Percentiles rank a stretch among this genome's conserved stretches.
These are phyloP conservation scores for Pediacus dermestoides DNA, from an alignment of 2,888 invertebrate species.

Conservation along the genomic window DNA sequence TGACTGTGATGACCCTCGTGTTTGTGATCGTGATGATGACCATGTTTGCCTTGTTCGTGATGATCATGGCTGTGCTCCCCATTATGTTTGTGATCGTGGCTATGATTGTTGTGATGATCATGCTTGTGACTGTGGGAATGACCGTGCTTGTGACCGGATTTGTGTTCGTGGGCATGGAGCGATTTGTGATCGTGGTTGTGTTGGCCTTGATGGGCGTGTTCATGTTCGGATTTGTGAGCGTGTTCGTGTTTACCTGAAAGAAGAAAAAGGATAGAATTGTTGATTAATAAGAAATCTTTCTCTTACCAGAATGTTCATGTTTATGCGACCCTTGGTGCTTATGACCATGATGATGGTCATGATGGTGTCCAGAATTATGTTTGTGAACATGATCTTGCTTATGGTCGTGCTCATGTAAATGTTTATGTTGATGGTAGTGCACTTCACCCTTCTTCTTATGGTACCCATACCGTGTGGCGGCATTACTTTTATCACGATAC, in stretches of 20 bases:
- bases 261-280: no score
- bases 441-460: conserved; percentile 24
- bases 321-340: conserved; percentile 23
- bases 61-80: conserved; percentile 21
- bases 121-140: conserved; percentile 25
- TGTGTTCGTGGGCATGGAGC: conserved; percentile 24
- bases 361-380: conserved; percentile 24
- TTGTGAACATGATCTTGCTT: conserved; percentile 35
- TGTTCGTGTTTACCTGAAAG: conserved; percentile 16
- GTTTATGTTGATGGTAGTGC: conserved; percentile 42
- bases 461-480: neutral
- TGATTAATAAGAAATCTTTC: no score
- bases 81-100: conserved; percentile 27
- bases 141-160: conserved; percentile 29
- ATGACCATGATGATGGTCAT: conserved; percentile 29
- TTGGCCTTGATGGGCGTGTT: conserved; percentile 23
- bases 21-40: conserved; percentile 27
- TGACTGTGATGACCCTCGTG: conserved; percentile 32
- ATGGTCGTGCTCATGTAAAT: conserved; percentile 40
- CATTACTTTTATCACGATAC: neutral
- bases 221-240: conserved; percentile 21
- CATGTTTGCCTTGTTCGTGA: conserved; percentile 22
- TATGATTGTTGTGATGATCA: conserved; percentile 26
- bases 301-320: conserved; percentile 23
- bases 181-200: conserved; percentile 13